Base-by-base conservation (phyloP, 2,113 vertebrate genomes). In the Malurus elegans region DNA sequence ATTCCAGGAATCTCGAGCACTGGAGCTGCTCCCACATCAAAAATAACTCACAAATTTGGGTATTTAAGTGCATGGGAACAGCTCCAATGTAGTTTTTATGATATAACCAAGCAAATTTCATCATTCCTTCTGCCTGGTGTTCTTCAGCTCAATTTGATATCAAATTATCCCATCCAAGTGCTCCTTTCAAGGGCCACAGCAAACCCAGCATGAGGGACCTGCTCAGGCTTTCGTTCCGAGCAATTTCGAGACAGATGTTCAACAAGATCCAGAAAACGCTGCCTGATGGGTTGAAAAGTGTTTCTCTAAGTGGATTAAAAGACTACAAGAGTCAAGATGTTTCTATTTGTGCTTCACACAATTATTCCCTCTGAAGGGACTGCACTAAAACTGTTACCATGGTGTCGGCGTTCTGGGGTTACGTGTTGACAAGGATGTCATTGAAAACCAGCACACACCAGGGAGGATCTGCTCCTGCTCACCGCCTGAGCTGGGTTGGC, bases 251-350 rank as follows among this genome's bases (percentile, higher is more conserved):
- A 93, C 79, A 96, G 90, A 95, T 94, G 94, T 92, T 96, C 92
- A 78, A 74, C 93, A 96, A 96, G 88, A 92, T 85, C 70, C 82
- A 94, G 86, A 96, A 96, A 97, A 94, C 19, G 72, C 85, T 61
- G 79, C 65, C 48, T 83, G 85, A 84, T 94, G 64, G 82, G 92
- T 88, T 95, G 72, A 90, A 96, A 96, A 92, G 88, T 86, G 57
- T 96, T 96, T 96, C 92, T 96, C 28, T 94, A 96, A 96, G 94
- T 95, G 95, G 96, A 96, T 95, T 95, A 96, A 90, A 80, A 95
- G 94, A 93, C 90, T 92, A 90, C 93, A 96, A 94, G 85, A 96
- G 92, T 93, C 93, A 90, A 94, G 95, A 96, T 92, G 96, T 90
- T 95, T 94, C 96, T 96, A 83, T 95, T 95, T 94, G 96, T 84